Percentiles rank a stretch among this genome's conserved stretches.
phyloP scores from a whole-genome alignment of 2,113 vertebrate species.

The Delphinapterus leucas region DNA sequence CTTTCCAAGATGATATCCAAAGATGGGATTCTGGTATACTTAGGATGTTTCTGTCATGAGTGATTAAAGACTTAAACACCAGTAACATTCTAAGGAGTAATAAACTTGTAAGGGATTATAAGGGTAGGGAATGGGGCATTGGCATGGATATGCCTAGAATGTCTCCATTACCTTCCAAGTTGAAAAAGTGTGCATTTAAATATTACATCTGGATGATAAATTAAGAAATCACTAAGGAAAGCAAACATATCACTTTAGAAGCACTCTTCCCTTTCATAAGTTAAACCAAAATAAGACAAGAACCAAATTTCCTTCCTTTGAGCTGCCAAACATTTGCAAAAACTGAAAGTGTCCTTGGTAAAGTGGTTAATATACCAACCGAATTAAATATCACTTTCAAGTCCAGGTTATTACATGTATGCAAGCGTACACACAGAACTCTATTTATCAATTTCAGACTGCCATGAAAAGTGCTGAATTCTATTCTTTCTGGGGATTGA shows the following conservation, averaged over 20 bases:
- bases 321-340: constrained; percentile 25
- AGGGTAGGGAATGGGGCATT: too few species aligned
- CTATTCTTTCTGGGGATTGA: constrained; percentile 33
- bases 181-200: background rate
- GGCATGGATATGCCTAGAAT: background rate
- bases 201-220: background rate
- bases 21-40: background rate
- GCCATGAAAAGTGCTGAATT: constrained; percentile 53
- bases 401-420: background rate
- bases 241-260: background rate
- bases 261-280: background rate
- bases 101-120: background rate
- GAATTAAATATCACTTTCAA: background rate
- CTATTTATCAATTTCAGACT: constrained; percentile 48
- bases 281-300: background rate
- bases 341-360: background rate
- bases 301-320: background rate
- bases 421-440: background rate
- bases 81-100: background rate
- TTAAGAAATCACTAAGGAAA: background rate
- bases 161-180: background rate
- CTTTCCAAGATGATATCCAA: background rate
- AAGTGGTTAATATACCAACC: constrained; percentile 51
- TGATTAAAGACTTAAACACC: background rate
- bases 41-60: background rate